Base-by-base conservation (phyloP, 2,797 vertebrate genomes). In the Sebastiscus tertius region DNA sequence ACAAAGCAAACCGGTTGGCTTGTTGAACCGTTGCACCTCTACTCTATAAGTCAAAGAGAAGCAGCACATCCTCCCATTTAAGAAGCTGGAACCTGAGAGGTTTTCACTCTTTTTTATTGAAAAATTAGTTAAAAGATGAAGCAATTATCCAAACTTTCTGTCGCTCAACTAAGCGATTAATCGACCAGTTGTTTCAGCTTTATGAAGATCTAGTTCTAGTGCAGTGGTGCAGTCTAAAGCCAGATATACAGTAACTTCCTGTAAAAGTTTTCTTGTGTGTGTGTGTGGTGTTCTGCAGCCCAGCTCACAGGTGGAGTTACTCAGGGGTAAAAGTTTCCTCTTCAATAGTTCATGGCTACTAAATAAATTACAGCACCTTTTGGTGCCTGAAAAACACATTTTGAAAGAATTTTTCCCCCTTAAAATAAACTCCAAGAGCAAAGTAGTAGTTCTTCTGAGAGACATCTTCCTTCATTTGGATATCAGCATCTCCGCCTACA, bases 381-480 rank as follows among this genome's bases (percentile, higher is more conserved):
- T 52, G 46, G 34, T 74, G 65, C 34, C 75, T 39, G 49, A 70
- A 87, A 52, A 88, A 68, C 64, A 58, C 31, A 36, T 65, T 79
- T 72, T 79, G 7, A 63, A 74, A 63, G 39, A 63, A 49, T 64
- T 62, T 49, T 9, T 54, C 20, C 63, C 63, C 18, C 1, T 71
- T 26, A 56, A 88, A 80, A 79, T 70, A 24, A 75, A 67, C 65
- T 79, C 36, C 4, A 20, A 80, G 52, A 82, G 59, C 64, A 74
- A 70, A 80, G 34, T 73, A 18, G 18, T 27, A 52, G 61, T 73
- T 84, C 64, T 58, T 80, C 61, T 84, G 77, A 71, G 74, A 73
- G 79, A 86, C 54, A 18, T 83, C 69, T 72, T 75, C 69, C 71
- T 83, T 79, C 82, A 73, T 90, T 92, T 86, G 55, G 76, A 81